Percentiles rank a stretch among this genome's conserved stretches.
phyloP scores from a whole-genome alignment of 2,888 invertebrate species.

The Pammene fasciana region DNA sequence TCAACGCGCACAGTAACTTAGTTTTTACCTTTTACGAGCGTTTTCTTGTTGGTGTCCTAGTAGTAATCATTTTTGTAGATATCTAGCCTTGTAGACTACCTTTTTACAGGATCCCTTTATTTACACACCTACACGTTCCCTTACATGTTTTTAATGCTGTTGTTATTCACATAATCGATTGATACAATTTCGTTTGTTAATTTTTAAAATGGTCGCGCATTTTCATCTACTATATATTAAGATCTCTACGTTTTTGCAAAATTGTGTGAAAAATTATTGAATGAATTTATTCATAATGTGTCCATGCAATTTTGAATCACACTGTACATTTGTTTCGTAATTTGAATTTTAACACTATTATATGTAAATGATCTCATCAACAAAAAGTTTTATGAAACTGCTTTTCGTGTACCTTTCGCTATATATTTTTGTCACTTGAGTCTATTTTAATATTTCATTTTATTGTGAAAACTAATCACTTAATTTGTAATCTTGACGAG shows the following conservation, averaged over 20 bases:
- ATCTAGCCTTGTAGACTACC: conserved; percentile 51
- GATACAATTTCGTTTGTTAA: too few relatives aligned
- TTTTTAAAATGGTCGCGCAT: too few relatives aligned
- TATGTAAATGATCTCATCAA: too few relatives aligned
- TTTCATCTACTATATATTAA: too few relatives aligned
- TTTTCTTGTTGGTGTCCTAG: conserved; percentile 31
- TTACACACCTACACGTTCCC: background rate
- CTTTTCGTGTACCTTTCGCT: background rate
- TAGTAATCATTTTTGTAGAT: conserved; percentile 53
- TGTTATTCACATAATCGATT: background rate
- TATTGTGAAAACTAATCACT: too few relatives aligned
- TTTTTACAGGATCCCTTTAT: conserved; percentile 49
- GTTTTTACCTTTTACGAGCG: conserved; percentile 50
- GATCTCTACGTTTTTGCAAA: too few relatives aligned
- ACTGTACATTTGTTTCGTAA: too few relatives aligned
- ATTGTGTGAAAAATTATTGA: too few relatives aligned
- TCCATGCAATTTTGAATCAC: too few relatives aligned
- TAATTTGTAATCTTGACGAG: too few relatives aligned
- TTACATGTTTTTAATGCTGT: background rate
- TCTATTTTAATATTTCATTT: background rate
- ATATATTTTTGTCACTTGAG: conserved; percentile 5
- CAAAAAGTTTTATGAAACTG: background rate
- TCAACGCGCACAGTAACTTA: conserved; percentile 79
- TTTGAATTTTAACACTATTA: too few relatives aligned
- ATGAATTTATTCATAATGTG: too few relatives aligned